Conservation (phyloP, 2,797 vertebrate genomes). For the Rhadinocentrus ornatus region DNA sequence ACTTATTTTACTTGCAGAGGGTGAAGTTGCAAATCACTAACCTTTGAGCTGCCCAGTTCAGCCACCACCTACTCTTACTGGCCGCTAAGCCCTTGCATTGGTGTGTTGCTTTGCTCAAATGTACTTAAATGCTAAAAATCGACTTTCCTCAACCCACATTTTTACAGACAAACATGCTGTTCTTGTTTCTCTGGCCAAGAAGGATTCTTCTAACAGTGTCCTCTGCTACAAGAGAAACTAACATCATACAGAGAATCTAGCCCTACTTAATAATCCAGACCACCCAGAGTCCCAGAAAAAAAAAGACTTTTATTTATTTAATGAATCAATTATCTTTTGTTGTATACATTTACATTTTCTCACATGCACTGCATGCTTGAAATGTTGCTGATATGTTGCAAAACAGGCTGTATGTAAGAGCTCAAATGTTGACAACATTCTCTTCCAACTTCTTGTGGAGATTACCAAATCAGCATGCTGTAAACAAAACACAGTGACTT, state of each 20-base stretch:
- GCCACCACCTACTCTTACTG: background rate
- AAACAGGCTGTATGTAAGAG: background rate
- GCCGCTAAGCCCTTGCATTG: constrained; percentile 6
- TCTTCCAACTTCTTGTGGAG: background rate
- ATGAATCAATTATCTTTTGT: background rate
- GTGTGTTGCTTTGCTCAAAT: constrained; percentile 17
- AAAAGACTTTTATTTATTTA: constrained; percentile 1
- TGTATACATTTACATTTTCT: background rate
- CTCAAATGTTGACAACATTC: background rate
- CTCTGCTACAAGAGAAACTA: background rate
- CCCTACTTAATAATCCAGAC: background rate
- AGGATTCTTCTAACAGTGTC: background rate
- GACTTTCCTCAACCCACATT: constrained; percentile 12
- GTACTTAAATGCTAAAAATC: constrained; percentile 33
- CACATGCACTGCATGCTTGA: background rate
- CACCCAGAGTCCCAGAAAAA: background rate
- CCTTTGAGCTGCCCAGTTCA: constrained; percentile 11
- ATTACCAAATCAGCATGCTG: background rate
- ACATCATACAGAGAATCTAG: background rate
- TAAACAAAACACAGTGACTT: constrained; percentile 11
- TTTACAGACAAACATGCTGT: background rate
- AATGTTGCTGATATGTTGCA: background rate
- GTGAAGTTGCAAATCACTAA: constrained; percentile 14
- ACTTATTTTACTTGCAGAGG: constrained; percentile 20
- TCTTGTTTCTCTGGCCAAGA: background rate